Evolutionary conservation across 1,140 invertebrate species (phyloP).

Genomic region (Sinella curviseta): DNA sequence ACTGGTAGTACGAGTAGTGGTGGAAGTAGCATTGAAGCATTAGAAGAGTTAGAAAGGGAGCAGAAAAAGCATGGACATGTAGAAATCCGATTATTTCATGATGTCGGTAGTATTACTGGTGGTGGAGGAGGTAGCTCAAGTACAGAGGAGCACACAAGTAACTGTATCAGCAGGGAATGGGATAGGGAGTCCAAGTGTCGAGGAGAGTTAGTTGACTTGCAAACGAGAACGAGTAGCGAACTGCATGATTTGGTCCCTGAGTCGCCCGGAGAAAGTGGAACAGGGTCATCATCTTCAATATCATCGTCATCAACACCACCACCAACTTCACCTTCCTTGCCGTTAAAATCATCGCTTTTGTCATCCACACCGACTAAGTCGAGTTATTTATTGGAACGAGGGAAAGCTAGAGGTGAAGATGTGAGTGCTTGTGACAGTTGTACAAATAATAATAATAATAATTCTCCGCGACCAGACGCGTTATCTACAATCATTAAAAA

Average conservation of each 20-base stretch:
- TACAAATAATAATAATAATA: constrained; percentile 11
- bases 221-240: not conserved
- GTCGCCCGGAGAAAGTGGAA: constrained; percentile 25
- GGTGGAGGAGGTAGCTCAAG: not conserved
- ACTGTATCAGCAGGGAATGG: not conserved
- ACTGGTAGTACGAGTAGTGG: not conserved
- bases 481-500: constrained; percentile 14
- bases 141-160: not conserved
- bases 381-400: not conserved
- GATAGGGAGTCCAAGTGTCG: constrained; percentile 4
- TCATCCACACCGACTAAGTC: constrained; percentile 8
- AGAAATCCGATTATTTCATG: constrained; percentile 21
- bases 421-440: constrained; percentile 18
- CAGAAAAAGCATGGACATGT: constrained; percentile 1
- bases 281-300: constrained; percentile 19
- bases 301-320: not conserved
- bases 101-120: constrained; percentile 3
- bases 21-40: constrained; percentile 8
- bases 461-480: not conserved
- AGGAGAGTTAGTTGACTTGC: constrained; percentile 1
- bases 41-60: not conserved
- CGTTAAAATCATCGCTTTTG: constrained; percentile 1
- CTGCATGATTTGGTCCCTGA: constrained; percentile 18
- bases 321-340: not conserved
- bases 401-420: not conserved